Evolutionary conservation across 53 echinoderm and acorn worm genomes (phyloP).

Genomic region (Patiria pectinifera): DNA sequence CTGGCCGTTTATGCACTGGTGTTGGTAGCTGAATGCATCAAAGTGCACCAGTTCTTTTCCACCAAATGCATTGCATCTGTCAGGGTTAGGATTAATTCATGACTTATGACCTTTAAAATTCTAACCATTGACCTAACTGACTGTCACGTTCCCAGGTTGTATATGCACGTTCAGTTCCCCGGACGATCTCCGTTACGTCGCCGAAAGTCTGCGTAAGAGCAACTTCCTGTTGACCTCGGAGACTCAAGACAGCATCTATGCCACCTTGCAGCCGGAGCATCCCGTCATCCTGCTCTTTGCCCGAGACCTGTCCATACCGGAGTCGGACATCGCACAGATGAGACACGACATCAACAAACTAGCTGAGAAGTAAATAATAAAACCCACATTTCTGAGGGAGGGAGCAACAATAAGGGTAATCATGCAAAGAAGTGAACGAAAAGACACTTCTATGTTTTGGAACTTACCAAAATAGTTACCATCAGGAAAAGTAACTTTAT

Average conservation of each 20-base stretch:
- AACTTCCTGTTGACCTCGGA: conserved; percentile 50
- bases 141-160: conserved; percentile 60
- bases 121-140: background rate
- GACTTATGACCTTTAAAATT: background rate
- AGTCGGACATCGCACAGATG: conserved; percentile 80
- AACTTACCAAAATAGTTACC: no score
- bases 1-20: no score
- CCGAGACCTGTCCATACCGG: conserved; percentile 77
- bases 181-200: conserved; percentile 80
- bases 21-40: no score
- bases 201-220: conserved; percentile 77
- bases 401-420: no score
- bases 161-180: conserved; percentile 91
- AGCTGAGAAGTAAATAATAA: conserved; percentile 62
- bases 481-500: no score
- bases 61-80: no score
- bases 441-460: no score
- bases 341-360: conserved; percentile 65
- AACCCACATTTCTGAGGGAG: no score
- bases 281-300: conserved; percentile 89
- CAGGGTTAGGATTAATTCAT: background rate
- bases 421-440: no score
- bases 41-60: no score
- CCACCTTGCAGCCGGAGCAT: conserved; percentile 70
- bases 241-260: conserved; percentile 64